Evolutionary conservation across 2,797 vertebrate species (phyloP), one percentile per base, ranked within the genome.

Genomic region (Pitangus sulphuratus): DNA sequence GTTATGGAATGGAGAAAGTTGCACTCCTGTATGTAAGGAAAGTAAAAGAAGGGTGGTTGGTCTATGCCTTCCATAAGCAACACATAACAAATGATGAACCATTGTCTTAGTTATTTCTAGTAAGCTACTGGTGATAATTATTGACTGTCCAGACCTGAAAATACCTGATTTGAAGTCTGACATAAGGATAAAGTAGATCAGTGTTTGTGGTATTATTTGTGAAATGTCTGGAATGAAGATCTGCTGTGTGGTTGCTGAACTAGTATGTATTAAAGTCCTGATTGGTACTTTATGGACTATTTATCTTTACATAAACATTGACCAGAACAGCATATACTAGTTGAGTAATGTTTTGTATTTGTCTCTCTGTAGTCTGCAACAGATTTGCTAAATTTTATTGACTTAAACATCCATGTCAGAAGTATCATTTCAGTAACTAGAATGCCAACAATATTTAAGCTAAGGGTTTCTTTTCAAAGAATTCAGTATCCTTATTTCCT

Each of bases 231-330:
- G 78, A 45, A 65, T 53, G 21, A 75, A 81, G 35, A 56, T 89
- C 47, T 88, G 69, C 64, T 30, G 11, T 61, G 60, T 91, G 69
- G 61, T 86, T 75, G 42, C 78, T 84, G 64, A 84, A 24, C 77
- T n/a, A 77, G 58, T 77, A 37, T 19, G 15, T 70, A 54, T 68
- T 60, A 60, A 64, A 54, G 12, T 94, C 64, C 45, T 11, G 12
- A 45, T 2, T 64, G 42, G 15, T 81, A 48, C 80, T 95, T 80
- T 83, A 56, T 82, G 71, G 60, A 45, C 69, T 35, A 8, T 57
- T 54, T 91, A 37, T 71, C 79, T 87, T 91, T 92, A 80, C n/a
- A 12, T 24, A 92, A 95, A 82, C 50, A 24, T 71, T 78, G 86
- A n/a, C 68, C 51, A 62, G 71, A 92, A 58, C 35, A 91, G 42